These are phyloP conservation scores for Pissodes strobi DNA, from an alignment of 1,140 invertebrate genomes.

Conservation along the genomic window DNA sequence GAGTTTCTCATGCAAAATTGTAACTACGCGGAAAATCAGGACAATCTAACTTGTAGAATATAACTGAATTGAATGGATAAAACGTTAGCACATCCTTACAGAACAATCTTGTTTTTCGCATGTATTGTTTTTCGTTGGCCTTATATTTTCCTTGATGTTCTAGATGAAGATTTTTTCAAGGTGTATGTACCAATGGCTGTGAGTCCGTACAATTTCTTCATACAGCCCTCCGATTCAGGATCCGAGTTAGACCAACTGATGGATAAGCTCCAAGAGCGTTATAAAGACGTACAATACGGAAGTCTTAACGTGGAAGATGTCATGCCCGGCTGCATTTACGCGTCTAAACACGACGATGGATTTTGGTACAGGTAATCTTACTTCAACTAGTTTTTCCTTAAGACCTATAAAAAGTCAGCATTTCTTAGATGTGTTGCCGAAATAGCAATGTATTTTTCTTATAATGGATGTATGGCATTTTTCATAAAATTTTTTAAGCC, in stretches of 20 bases:
- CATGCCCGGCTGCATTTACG: conserved; percentile 51
- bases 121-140: background rate
- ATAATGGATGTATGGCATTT: too few species aligned
- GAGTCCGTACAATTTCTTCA: conserved; percentile 54
- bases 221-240: conserved; percentile 46
- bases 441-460: too few species aligned
- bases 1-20: too few species aligned
- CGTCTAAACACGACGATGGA: conserved; percentile 49
- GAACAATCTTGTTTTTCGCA: background rate
- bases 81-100: too few species aligned
- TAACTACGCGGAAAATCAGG: too few species aligned
- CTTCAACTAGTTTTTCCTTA: background rate
- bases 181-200: conserved; percentile 50
- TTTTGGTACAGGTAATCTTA: conserved; percentile 52
- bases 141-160: background rate
- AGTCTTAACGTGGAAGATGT: conserved; percentile 46
- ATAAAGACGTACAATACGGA: conserved; percentile 38
- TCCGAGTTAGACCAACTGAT: conserved; percentile 44
- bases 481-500: too few species aligned
- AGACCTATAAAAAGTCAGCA: too few species aligned
- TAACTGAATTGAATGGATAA: too few species aligned
- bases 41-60: too few species aligned
- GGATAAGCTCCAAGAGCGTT: conserved; percentile 45
- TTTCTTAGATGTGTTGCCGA: too few species aligned
- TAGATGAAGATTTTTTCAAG: conserved; percentile 47